phyloP scores from a whole-genome alignment of 2,113 vertebrate species.

The Bubo bubo region DNA sequence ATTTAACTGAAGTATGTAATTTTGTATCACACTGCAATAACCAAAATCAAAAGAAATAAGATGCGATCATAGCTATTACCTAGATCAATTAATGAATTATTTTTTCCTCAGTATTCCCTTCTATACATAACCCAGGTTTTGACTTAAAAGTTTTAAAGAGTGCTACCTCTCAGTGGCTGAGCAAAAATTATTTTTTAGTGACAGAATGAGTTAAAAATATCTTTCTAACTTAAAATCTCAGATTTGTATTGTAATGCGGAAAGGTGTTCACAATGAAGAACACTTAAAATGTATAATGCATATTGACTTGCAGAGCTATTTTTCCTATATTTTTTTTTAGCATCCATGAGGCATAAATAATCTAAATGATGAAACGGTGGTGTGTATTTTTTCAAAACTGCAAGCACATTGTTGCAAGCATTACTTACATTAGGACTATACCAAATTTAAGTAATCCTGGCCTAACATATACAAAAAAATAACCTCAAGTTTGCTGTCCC shows the following conservation, averaged over 20 bases:
- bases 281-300: not conserved
- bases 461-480: not conserved
- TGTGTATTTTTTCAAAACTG: not conserved
- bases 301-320: not conserved
- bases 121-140: not conserved
- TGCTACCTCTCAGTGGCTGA: rapidly evolving
- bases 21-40: not conserved
- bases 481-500: not conserved
- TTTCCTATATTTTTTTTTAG: not conserved
- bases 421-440: not conserved
- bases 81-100: not conserved
- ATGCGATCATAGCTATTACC: not conserved
- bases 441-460: not conserved
- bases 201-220: not conserved
- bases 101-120: not conserved
- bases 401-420: not conserved
- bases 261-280: not conserved
- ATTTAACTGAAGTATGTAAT: not conserved
- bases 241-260: not conserved
- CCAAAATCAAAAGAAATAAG: not conserved
- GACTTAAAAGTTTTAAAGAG: not conserved
- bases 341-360: not conserved
- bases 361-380: not conserved
- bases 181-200: not conserved
- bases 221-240: not conserved